Evolutionary conservation across 2,113 vertebrate genomes (phyloP), one percentile per base, ranked within the genome.

Genomic region (Ammodytes marinus): DNA sequence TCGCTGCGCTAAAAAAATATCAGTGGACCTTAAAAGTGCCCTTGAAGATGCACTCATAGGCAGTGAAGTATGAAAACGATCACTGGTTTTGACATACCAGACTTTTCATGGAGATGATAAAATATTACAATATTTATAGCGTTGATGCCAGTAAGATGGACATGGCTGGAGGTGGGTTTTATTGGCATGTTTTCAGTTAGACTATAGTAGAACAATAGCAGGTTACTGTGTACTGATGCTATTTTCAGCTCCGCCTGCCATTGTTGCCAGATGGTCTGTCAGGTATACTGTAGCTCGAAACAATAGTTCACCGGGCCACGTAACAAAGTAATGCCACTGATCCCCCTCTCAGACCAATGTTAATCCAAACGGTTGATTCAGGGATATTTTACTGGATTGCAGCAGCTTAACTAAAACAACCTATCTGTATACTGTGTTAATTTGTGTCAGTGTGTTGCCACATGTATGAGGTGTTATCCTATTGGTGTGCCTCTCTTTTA

Each of bases 181-280:
- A 35, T 35, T 59, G 27, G 58, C 52, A 8, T 8, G 42, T 27
- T 40, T 27, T 70, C 74, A 72, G 69, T 69, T 83, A 2, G 52
- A 80, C 50, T 69, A 77, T 58, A 54, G 42, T 19, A 63, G 27
- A 27, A 58, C 55, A 66, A 39, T 27, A 66, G 81, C 50, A 40
- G 43, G 11, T 37, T n/a, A 37, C 70, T 79, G 67, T 82, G 58
- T 67, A 7, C 9, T 6, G 61, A 27, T 73, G 54, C 39, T 92
- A 89, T 86, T 92, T 91, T 84, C 87, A 90, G 59, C 80, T 60
- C 42, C 2, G 57, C 42, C 68, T 49, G 15, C 68, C 69, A 52
- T 52, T 50, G 74, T 57, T 63, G 61, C 72, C 86, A 90, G 89
- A 91, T 91, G 89, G 84, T 87, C 80, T 35, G 69, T 37, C 74